These are phyloP conservation scores for Rotaria sp. DNA, from an alignment of 2,888 invertebrate species.

Conservation along the genomic window DNA sequence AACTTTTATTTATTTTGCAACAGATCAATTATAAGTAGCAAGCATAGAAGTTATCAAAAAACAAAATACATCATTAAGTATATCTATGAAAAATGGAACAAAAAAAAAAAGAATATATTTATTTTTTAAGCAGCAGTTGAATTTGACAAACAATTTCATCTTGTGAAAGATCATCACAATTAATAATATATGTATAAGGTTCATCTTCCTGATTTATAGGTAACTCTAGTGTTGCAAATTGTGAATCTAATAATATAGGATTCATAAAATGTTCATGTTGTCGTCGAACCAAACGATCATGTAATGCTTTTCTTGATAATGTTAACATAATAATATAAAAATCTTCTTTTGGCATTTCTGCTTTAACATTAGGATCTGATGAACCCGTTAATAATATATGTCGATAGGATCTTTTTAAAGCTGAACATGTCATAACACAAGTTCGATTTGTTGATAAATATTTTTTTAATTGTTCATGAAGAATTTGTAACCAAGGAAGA, in stretches of 20 bases:
- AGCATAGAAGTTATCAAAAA: too few relatives aligned
- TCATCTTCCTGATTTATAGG: conserved; percentile 38
- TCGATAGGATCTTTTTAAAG: conserved; percentile 50
- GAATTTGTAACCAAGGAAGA: conserved; percentile 48
- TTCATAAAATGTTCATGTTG: conserved; percentile 49
- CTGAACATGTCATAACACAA: conserved; percentile 51
- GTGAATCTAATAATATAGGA: conserved; percentile 45
- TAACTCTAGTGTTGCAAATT: conserved; percentile 46
- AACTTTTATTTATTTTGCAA: too few relatives aligned
- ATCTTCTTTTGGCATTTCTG: not conserved
- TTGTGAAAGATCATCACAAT: not conserved
- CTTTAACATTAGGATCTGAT: not conserved
- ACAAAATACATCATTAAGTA: not conserved
- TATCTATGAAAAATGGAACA: not conserved
- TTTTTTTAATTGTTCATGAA: conserved; percentile 45
- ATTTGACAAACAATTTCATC: not conserved
- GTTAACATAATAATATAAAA: not conserved
- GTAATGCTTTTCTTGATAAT: conserved; percentile 41
- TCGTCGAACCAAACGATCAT: conserved; percentile 42
- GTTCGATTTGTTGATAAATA: conserved; percentile 42
- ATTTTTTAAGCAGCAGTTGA: not conserved
- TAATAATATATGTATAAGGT: not conserved
- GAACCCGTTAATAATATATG: conserved; percentile 44
- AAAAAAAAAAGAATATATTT: not conserved
- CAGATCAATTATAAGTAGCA: too few relatives aligned